Evolutionary conservation across 2,888 invertebrate genomes (phyloP), one percentile per base, ranked within the genome.

Genomic region (Eupithecia vulgata): DNA sequence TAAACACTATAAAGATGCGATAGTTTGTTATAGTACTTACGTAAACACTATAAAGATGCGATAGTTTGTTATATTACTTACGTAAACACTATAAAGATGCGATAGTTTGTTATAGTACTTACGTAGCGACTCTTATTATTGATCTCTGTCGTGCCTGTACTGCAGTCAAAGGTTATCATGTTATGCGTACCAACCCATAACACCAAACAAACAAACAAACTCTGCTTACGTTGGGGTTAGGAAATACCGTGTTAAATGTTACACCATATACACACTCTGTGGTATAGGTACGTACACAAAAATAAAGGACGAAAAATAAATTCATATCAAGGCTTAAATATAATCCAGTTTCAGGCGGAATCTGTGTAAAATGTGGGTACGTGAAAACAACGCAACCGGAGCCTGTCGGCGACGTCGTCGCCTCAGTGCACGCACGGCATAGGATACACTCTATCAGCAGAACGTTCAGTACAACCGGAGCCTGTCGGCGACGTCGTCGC

Each of bases 391-490:
- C 71, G 57, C 42, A 69, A 71, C 48, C 52, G 62, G 59, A 67
- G 71, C 62, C 74, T 74, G 71, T 62, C 62, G 66, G 68, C 69
- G 71, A 69, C 71, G 74, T 74, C 71, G 74, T 74, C 66, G 62
- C 48, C 64, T 57, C 68, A 37, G 25, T 17, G 17, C n/a, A 17
- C 12, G 4, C 52, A 71, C 70, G 35, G 70, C 3, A 45, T 45
- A 21, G 35, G n/a, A 66, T 15, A 34, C 17, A 7, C 3, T 25
- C 35, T 17, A 21, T 37, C 35, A 42, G 15, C 70, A 67, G 70
- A 57, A 57, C 25, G 57, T 57, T 25, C 12, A 48, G n/a, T n/a
- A n/a, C 42, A 69, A 71, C 48, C 52, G 62, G 59, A 67, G 71
- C 62, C 74, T 74, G 71, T 62, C 62, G 66, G 68, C 69, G 71